These are phyloP conservation scores for Gobio occitaniae DNA, from an alignment of 2,797 vertebrate species.

Conservation along the genomic window DNA sequence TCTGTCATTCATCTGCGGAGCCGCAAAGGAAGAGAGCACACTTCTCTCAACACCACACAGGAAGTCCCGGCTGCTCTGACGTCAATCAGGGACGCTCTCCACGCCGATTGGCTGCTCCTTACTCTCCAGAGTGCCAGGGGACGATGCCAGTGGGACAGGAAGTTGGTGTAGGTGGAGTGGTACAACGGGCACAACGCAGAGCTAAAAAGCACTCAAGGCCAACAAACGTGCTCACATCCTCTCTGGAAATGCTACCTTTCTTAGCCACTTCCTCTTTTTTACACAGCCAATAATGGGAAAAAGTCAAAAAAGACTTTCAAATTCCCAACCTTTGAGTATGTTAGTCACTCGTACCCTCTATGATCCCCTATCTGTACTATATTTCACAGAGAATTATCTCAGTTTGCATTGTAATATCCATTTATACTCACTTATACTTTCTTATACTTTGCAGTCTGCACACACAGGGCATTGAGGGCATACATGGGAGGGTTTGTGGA, in stretches of 20 bases:
- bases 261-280: constrained; percentile 65
- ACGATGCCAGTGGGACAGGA: constrained; percentile 77
- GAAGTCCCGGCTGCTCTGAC: constrained; percentile 70
- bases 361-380: not conserved
- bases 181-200: not conserved
- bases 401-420: not conserved
- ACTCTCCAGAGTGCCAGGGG: constrained; percentile 72
- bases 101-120: constrained; percentile 56
- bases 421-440: not conserved
- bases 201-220: constrained; percentile 76
- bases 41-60: constrained; percentile 67
- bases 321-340: not conserved
- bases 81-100: constrained; percentile 73
- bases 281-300: constrained; percentile 69
- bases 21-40: constrained; percentile 66
- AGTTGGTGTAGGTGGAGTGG: constrained; percentile 68
- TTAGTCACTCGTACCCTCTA: not conserved
- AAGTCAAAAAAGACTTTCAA: constrained; percentile 24
- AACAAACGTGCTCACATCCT: constrained; percentile 78
- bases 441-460: not conserved
- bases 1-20: constrained; percentile 51
- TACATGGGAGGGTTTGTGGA: not conserved
- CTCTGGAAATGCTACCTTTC: constrained; percentile 70
- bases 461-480: no score
- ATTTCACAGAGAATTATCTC: not conserved